These are phyloP conservation scores for Camponotus pennsylvanicus DNA, from an alignment of 1,140 invertebrate species.

Conservation along the genomic window DNA sequence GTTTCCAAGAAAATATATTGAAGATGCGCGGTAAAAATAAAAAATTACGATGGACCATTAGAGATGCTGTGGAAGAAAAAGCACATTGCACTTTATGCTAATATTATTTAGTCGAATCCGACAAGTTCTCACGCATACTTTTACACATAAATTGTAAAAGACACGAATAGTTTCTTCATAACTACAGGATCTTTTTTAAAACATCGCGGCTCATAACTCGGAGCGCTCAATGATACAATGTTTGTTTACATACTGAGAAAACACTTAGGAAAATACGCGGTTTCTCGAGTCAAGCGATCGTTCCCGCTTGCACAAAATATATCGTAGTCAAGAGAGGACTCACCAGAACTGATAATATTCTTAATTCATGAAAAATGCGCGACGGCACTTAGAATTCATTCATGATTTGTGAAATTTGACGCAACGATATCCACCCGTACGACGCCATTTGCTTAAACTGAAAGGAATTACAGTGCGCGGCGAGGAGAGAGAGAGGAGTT, in stretches of 20 bases:
- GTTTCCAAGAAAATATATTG: constrained; percentile 1
- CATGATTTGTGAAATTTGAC: constrained; percentile 85
- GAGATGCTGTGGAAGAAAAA: background rate
- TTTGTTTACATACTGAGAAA: constrained; percentile 85
- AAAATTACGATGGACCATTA: background rate
- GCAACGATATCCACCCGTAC: constrained; percentile 84
- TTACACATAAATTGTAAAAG: background rate
- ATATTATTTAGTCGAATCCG: background rate
- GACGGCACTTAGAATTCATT: constrained; percentile 83
- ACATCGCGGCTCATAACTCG: constrained; percentile 32
- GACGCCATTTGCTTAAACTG: constrained; percentile 86
- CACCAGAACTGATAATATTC: constrained; percentile 76
- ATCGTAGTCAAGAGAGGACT: constrained; percentile 68
- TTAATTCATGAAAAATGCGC: constrained; percentile 78
- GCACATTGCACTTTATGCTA: background rate
- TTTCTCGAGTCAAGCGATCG: constrained; percentile 32
- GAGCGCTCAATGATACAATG: constrained; percentile 72
- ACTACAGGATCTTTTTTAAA: background rate
- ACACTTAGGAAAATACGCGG: constrained; percentile 60
- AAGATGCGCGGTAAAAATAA: background rate
- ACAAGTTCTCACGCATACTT: background rate
- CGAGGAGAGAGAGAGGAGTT: constrained; percentile 12
- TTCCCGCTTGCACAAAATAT: constrained; percentile 35
- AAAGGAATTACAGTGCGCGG: constrained; percentile 12
- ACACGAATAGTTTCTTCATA: background rate